These are phyloP conservation scores for Danio rerio DNA, from an alignment of 2,113 vertebrate genomes.

Conservation along the genomic window DNA sequence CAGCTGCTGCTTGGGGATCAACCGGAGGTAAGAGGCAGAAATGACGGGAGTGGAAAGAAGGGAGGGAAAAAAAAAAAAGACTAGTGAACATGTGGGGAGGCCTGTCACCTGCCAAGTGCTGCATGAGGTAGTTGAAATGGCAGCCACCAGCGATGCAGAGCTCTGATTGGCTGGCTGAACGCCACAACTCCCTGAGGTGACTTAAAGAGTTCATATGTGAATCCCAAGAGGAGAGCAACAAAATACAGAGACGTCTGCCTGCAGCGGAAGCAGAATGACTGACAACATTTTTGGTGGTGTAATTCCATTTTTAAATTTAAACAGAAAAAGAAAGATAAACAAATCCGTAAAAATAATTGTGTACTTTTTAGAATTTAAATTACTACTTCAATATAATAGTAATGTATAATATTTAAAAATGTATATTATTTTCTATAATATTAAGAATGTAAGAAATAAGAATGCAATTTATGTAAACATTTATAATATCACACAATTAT, in stretches of 20 bases:
- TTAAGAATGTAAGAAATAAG: too few relatives aligned
- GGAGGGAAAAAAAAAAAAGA: not conserved
- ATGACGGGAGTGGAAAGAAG: not conserved
- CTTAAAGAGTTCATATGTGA: slow-evolving; percentile 34
- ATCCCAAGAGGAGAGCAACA: not conserved
- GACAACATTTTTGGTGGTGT: not conserved
- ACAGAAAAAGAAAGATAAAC: too few relatives aligned
- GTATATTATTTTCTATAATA: too few relatives aligned
- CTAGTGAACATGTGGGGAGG: slow-evolving; percentile 54
- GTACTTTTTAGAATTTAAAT: too few relatives aligned
- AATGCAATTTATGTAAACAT: too few relatives aligned
- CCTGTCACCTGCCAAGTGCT: slow-evolving; percentile 58
- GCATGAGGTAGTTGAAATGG: slow-evolving; percentile 45
- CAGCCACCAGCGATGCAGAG: slow-evolving; percentile 21
- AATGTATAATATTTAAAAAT: too few relatives aligned
- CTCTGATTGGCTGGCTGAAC: slow-evolving; percentile 47
- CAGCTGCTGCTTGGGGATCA: slow-evolving; percentile 54
- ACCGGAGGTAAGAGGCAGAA: slow-evolving; percentile 40
- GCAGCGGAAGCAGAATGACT: not conserved
- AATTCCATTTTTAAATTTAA: not conserved
- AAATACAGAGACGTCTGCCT: not conserved
- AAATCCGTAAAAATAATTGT: too few relatives aligned
- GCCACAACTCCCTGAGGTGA: slow-evolving; percentile 44
- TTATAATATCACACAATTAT: too few relatives aligned
- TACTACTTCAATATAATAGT: too few relatives aligned